A percentile compares a stretch with the other conserved stretches of the same genome.
Evolutionary conservation across 2,888 invertebrate genomes (phyloP).

Genomic region (Acanthosepion esculentum): DNA sequence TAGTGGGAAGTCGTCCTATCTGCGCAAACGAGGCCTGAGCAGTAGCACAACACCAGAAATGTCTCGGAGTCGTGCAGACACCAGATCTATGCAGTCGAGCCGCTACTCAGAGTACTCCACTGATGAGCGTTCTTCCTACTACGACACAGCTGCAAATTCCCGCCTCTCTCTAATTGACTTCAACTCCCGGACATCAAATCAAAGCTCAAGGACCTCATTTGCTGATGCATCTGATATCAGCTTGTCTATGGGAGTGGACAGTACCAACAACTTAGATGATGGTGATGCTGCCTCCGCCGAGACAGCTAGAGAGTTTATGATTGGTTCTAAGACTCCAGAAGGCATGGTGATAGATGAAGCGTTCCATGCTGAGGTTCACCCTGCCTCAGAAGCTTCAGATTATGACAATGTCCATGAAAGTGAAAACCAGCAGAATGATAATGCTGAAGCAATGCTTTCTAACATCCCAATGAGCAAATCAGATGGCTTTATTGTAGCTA

Average conservation of each 20-base stretch:
- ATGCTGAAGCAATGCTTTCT: constrained; percentile 48
- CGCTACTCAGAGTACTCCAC: constrained; percentile 65
- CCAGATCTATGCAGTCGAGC: constrained; percentile 63
- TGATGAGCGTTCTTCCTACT: constrained; percentile 66
- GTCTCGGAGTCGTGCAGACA: constrained; percentile 58
- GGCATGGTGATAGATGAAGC: constrained; percentile 49
- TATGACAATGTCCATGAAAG: constrained; percentile 67
- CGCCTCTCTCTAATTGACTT: constrained; percentile 66
- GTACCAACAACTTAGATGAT: constrained; percentile 44
- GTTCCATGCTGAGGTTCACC: constrained; percentile 55
- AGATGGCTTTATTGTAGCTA: constrained; percentile 55
- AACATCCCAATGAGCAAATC: constrained; percentile 58
- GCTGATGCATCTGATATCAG: constrained; percentile 69
- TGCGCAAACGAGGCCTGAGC: constrained; percentile 58
- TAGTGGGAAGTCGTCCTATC: constrained; percentile 65
- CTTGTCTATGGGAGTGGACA: constrained; percentile 52
- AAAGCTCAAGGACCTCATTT: constrained; percentile 72
- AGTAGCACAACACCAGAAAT: constrained; percentile 59
- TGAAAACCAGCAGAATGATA: background rate
- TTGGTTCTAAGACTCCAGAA: constrained; percentile 41
- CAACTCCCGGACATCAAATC: constrained; percentile 65
- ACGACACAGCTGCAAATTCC: constrained; percentile 70
- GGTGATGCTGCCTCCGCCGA: constrained; percentile 45
- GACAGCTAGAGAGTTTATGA: constrained; percentile 43
- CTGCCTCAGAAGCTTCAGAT: constrained; percentile 65